Percentiles rank a stretch among this genome's conserved stretches.
phyloP scores from a whole-genome alignment of 2,888 invertebrate species.

The Thyatira batis region DNA sequence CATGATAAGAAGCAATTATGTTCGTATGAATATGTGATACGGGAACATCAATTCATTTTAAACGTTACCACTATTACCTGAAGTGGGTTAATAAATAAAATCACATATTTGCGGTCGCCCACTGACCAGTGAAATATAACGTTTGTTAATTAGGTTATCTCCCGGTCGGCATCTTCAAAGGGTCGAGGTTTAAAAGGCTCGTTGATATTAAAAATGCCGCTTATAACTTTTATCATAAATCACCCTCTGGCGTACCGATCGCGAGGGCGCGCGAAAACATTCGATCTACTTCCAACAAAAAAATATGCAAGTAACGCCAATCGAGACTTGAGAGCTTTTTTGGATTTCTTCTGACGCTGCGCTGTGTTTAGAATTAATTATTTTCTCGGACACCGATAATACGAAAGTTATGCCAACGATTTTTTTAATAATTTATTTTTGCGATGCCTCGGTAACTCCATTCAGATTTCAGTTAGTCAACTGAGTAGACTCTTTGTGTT shows the following conservation, averaged over 20 bases:
- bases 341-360: constrained; percentile 60
- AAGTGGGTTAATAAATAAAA: constrained; percentile 63
- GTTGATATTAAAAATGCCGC: constrained; percentile 79
- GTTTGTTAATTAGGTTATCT: constrained; percentile 82
- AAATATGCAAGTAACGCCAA: constrained; percentile 81
- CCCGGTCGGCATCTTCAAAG: constrained; percentile 75
- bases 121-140: constrained; percentile 70
- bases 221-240: constrained; percentile 79
- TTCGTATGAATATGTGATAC: constrained; percentile 36
- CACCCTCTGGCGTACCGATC: constrained; percentile 70
- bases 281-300: constrained; percentile 68
- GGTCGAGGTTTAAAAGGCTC: constrained; percentile 65
- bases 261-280: constrained; percentile 75
- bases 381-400: constrained; percentile 10
- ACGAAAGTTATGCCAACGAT: background rate
- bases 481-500: too few species aligned
- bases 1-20: constrained; percentile 63
- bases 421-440: background rate
- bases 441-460: too few species aligned
- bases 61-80: constrained; percentile 45
- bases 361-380: constrained; percentile 75
- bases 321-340: constrained; percentile 77
- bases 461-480: too few species aligned
- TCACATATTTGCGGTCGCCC: constrained; percentile 67
- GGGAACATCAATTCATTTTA: constrained; percentile 36